Percentiles rank a stretch among this genome's conserved stretches.
Evolutionary conservation across 2,113 vertebrate genomes (phyloP).

Genomic region (Ariopsis seemanni): DNA sequence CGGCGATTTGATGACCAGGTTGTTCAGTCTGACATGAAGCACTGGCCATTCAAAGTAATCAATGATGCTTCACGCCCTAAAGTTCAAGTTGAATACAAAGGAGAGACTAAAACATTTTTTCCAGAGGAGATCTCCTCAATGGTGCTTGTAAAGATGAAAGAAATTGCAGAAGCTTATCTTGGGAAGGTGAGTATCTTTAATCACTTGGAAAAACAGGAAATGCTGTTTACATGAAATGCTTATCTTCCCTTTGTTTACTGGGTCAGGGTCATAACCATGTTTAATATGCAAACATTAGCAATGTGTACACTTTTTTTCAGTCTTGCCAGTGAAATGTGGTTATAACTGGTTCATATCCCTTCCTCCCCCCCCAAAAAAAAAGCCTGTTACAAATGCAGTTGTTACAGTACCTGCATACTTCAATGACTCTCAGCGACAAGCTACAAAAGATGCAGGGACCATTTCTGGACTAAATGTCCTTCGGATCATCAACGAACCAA

Average conservation of each 20-base stretch:
- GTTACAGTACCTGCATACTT: conserved; percentile 77
- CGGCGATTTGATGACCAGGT: conserved; percentile 71
- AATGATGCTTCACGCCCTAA: conserved; percentile 69
- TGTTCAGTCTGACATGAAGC: conserved; percentile 77
- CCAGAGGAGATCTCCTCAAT: conserved; percentile 78
- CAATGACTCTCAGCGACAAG: conserved; percentile 76
- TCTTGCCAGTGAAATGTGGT: background rate
- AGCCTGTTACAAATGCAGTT: conserved; percentile 66
- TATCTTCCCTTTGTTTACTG: background rate
- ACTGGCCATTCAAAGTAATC: conserved; percentile 75
- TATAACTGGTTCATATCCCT: background rate
- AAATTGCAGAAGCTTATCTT: conserved; percentile 75
- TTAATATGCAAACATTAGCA: conserved; percentile 2
- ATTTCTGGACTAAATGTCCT: conserved; percentile 76
- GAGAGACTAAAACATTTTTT: conserved; percentile 72
- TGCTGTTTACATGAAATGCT: background rate
- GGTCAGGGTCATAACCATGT: background rate
- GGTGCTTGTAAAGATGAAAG: conserved; percentile 77
- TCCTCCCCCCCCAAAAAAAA: conserved; percentile 50
- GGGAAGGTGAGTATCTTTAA: conserved; percentile 66
- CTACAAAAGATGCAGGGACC: conserved; percentile 75
- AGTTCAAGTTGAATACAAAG: conserved; percentile 76
- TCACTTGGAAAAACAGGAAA: background rate
- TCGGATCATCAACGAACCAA: conserved; percentile 76
- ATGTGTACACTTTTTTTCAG: background rate